Base-by-base conservation (phyloP, 2,888 invertebrate genomes). In the Rhogogaster chlorosoma region DNA sequence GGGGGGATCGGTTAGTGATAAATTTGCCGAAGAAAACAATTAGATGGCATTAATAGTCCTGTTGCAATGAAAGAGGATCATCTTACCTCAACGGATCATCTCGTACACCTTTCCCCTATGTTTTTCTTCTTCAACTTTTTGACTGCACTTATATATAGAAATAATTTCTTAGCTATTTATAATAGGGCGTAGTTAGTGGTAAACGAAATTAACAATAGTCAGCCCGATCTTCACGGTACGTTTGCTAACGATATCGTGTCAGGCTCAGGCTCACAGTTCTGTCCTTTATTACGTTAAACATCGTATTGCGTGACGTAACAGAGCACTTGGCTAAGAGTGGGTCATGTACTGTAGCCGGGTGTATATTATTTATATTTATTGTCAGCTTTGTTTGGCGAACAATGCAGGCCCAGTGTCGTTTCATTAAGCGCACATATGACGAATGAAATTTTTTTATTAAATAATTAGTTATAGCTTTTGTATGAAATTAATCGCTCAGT, bases 301-400 rank as follows among this genome's bases (percentile, higher is more conserved):
- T 38, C 29, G 49, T 80, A 80, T 80, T 61, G 38, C 57, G 61
- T 80, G 61, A 36, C 61, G 61, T 77, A 53, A 45, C 77, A 53
- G 77, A 12, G 10, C 29, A 9, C 18, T 45, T 77, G 26, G 49
- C 29, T 67, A 26, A 77, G 26, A 73, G 71, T 29, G 29, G 32
- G 15, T 26, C 29, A 22, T n/a, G 26, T 32, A 77, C 53, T 53
- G 32, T 15, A 32, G 53, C 9, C 32, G 75, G 42, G 49, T 77
- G 53, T 77, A 15, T 77, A 7, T 77, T 77, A 29, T 77, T 77
- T 53, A 49, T 77, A 49, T 7, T 53, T 77, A 53, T 53, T 77
- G 15, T 77, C 12, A 53, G 42, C 42, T 42, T 73, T 73, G 71
- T 73, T 73, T 26, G 42, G 5, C 71, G 2, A 42, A 73, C 71